These are phyloP conservation scores for Aphis craccivora DNA, from an alignment of 1,140 invertebrate genomes.

Conservation along the genomic window DNA sequence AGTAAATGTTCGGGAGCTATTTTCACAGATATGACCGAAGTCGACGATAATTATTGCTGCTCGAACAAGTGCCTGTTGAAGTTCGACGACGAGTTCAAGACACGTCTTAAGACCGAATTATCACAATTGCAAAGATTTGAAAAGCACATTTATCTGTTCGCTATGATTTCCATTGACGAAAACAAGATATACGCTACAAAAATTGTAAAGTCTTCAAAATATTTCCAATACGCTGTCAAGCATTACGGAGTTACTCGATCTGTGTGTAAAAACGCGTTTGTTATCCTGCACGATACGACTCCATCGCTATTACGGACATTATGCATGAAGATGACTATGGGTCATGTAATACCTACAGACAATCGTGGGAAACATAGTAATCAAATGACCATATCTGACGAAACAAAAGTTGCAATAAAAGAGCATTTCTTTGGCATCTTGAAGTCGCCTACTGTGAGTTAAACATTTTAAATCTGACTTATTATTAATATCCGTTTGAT, in stretches of 20 bases:
- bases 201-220: background rate
- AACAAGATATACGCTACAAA: background rate
- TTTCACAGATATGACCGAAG: no score
- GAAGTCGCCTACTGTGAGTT: slow-evolving; percentile 30
- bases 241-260: background rate
- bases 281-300: background rate
- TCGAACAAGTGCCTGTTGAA: background rate
- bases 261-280: slow-evolving; percentile 25
- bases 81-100: slow-evolving; percentile 19
- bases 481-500: background rate
- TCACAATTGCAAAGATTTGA: background rate
- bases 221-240: slow-evolving; percentile 2
- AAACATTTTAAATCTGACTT: background rate
- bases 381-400: background rate
- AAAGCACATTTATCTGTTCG: slow-evolving; percentile 15
- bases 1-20: no score
- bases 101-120: background rate
- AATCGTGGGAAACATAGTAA: slow-evolving; percentile 12
- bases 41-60: background rate
- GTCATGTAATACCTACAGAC: background rate
- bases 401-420: background rate
- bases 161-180: background rate
- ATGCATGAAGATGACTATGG: background rate
- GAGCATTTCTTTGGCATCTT: background rate
- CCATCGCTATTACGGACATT: background rate